Evolutionary conservation across 2,113 vertebrate genomes (phyloP).

Genomic region (Piprites chloris): DNA sequence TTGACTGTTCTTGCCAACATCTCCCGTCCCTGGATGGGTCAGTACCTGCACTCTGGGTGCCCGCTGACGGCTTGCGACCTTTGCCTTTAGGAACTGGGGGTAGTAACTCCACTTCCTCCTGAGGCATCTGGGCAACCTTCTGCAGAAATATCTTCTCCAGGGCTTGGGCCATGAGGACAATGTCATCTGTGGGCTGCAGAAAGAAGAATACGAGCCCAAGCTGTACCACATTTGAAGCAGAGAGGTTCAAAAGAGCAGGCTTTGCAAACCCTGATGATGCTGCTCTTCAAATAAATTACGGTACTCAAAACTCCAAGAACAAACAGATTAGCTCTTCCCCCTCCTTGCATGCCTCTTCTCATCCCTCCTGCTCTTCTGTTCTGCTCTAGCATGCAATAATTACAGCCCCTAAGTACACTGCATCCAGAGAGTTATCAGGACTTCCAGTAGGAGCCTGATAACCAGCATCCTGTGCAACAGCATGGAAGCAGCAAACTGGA

Average conservation of each 20-base stretch:
- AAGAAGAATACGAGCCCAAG: background rate
- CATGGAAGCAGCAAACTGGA: background rate
- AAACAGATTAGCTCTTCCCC: background rate
- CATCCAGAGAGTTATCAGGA: background rate
- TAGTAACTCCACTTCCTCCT: slow-evolving; percentile 86
- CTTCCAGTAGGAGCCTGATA: background rate
- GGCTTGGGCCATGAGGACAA: slow-evolving; percentile 96
- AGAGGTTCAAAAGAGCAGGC: background rate
- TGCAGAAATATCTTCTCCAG: slow-evolving; percentile 95
- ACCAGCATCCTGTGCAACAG: background rate
- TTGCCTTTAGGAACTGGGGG: slow-evolving; percentile 85
- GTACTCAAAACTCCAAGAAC: background rate
- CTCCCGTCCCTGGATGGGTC: background rate
- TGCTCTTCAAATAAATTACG: background rate
- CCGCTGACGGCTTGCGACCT: slow-evolving; percentile 75
- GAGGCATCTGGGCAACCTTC: slow-evolving; percentile 92
- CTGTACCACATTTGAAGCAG: background rate
- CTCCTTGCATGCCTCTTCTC: background rate
- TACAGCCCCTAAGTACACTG: background rate
- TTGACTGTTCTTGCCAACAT: background rate
- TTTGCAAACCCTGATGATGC: background rate
- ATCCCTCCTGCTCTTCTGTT: background rate
- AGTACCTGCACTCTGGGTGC: slow-evolving; percentile 76
- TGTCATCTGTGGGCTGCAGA: slow-evolving; percentile 93
- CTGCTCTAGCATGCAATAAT: background rate